These are phyloP conservation scores for Onychorhynchus coronatus DNA, from an alignment of 2,113 vertebrate genomes.

Conservation along the genomic window DNA sequence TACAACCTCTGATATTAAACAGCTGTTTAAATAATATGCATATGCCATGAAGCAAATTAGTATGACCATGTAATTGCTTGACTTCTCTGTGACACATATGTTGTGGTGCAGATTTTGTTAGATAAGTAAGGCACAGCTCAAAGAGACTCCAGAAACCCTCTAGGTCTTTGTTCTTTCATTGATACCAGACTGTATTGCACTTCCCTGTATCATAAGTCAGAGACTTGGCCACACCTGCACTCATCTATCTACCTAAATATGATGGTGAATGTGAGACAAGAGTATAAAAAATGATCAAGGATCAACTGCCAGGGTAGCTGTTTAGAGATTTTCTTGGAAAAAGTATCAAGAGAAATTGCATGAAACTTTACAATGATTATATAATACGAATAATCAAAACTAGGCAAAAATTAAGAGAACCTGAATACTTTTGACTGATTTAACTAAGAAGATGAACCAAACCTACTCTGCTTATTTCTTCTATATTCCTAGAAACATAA, in stretches of 20 bases:
- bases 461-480: neutral
- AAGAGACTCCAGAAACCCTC: neutral
- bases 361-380: neutral
- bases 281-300: neutral
- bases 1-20: neutral
- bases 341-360: neutral
- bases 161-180: neutral
- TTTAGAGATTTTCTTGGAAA: neutral
- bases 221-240: neutral
- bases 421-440: neutral
- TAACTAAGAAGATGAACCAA: neutral
- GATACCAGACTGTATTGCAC: neutral
- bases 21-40: neutral
- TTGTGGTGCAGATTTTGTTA: neutral
- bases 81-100: neutral
- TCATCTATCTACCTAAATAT: neutral
- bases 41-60: neutral
- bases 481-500: neutral
- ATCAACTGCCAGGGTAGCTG: neutral
- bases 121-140: neutral
- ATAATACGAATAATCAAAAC: neutral
- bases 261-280: neutral
- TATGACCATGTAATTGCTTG: neutral
- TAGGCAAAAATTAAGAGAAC: neutral
- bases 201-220: neutral